A percentile compares a stretch with the other conserved stretches of the same genome.
These are phyloP conservation scores for Drosophila ironensis DNA, from an alignment of 1,140 invertebrate species.

Conservation along the genomic window DNA sequence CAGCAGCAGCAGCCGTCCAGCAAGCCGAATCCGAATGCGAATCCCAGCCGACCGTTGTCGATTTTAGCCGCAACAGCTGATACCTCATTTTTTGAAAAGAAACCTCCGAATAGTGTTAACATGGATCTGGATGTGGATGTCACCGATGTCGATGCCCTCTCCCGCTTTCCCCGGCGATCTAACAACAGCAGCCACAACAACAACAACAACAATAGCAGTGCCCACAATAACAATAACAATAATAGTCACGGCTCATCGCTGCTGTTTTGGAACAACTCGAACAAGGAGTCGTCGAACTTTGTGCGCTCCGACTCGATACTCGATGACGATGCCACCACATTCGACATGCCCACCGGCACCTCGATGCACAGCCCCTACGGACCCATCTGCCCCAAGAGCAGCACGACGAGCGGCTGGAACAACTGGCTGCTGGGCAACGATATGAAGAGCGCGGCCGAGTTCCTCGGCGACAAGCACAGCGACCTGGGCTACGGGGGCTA, in stretches of 20 bases:
- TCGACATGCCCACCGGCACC: conserved; percentile 86
- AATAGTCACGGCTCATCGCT: conserved; percentile 39
- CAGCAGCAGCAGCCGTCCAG: conserved; percentile 61
- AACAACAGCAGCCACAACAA: conserved; percentile 12
- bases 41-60: conserved; percentile 55
- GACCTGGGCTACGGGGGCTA: conserved; percentile 46
- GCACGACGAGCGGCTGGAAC: conserved; percentile 56
- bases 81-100: conserved; percentile 80
- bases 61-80: conserved; percentile 73
- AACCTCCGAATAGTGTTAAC: conserved; percentile 74
- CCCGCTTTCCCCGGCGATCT: conserved; percentile 33
- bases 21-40: conserved; percentile 58
- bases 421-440: conserved; percentile 56
- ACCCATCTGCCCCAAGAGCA: conserved; percentile 88
- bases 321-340: conserved; percentile 89
- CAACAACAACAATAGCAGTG: conserved; percentile 21
- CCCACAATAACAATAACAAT: conserved; percentile 15
- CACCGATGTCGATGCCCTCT: conserved; percentile 42
- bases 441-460: conserved; percentile 17
- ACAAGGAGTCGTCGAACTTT: conserved; percentile 82
- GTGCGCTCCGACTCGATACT: conserved; percentile 86
- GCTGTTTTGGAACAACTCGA: conserved; percentile 55
- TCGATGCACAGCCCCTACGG: conserved; percentile 87
- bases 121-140: conserved; percentile 42
- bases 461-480: conserved; percentile 15